These are phyloP conservation scores for Orthosia gracilis DNA, from an alignment of 2,888 invertebrate genomes.

Conservation along the genomic window DNA sequence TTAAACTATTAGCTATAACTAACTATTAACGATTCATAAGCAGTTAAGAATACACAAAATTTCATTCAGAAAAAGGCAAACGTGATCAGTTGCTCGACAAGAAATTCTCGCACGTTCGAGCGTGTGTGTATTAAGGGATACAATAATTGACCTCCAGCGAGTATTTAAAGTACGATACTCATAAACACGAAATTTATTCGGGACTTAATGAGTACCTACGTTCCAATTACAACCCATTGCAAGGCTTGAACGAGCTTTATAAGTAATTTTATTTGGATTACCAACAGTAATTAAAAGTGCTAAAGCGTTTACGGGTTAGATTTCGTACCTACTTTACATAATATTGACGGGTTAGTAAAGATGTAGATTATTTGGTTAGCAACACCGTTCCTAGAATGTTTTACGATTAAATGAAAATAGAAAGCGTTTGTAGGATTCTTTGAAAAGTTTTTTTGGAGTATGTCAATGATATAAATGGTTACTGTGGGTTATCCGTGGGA, in stretches of 20 bases:
- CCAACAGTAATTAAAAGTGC: slow-evolving; percentile 59
- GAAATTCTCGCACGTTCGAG: not conserved
- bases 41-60: not conserved
- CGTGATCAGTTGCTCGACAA: not conserved
- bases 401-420: not conserved
- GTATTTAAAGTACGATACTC: slow-evolving; percentile 54
- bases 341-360: slow-evolving; percentile 7
- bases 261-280: slow-evolving; percentile 62
- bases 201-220: slow-evolving; percentile 50
- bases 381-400: not conserved
- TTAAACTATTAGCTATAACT: not conserved
- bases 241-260: slow-evolving; percentile 50
- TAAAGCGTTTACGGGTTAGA: slow-evolving; percentile 29
- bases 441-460: too few species aligned
- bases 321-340: slow-evolving; percentile 31
- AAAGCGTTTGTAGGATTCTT: not conserved
- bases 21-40: not conserved
- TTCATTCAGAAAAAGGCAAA: not conserved
- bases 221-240: slow-evolving; percentile 57
- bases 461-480: too few species aligned
- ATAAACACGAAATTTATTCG: slow-evolving; percentile 60
- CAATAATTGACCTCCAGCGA: slow-evolving; percentile 28
- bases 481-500: too few species aligned
- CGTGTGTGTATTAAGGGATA: slow-evolving; percentile 4
- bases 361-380: not conserved